These are phyloP conservation scores for Diadema setosum DNA, from an alignment of 35 echinoderm and acorn worm species.

Conservation along the genomic window DNA sequence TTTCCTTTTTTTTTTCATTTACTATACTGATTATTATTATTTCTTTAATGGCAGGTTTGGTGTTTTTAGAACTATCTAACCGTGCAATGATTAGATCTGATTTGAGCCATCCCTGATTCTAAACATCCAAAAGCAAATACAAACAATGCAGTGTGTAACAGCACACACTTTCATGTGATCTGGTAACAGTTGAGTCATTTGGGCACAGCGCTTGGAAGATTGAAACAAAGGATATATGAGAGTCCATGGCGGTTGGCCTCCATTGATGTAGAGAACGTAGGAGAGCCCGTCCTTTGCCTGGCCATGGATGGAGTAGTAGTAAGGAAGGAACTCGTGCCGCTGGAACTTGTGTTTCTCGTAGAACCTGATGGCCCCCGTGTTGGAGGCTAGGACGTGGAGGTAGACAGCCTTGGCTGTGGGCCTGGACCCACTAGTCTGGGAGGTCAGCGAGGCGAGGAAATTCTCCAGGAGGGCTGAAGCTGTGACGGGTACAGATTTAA, in stretches of 20 bases:
- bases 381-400: constrained; percentile 91
- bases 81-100: too few relatives aligned
- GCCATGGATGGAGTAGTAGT: constrained; percentile 87
- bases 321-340: constrained; percentile 86
- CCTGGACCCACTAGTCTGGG: constrained; percentile 40
- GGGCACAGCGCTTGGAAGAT: too few relatives aligned
- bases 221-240: constrained; percentile 98
- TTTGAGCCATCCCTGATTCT: too few relatives aligned
- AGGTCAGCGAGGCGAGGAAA: constrained; percentile 64
- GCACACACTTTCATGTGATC: too few relatives aligned
- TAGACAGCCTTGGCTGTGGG: constrained; percentile 81
- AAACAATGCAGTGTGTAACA: too few relatives aligned
- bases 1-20: too few relatives aligned
- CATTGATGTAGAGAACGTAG: constrained; percentile 91
- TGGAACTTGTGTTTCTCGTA: constrained; percentile 90
- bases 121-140: too few relatives aligned
- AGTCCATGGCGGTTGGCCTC: constrained; percentile 95
- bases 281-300: constrained; percentile 85
- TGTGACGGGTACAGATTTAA: constrained; percentile 39
- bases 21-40: too few relatives aligned
- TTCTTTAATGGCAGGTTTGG: too few relatives aligned
- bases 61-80: too few relatives aligned
- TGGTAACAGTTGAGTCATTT: too few relatives aligned
- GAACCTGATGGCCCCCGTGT: constrained; percentile 88
- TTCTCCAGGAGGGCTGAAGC: constrained; percentile 80